Evolutionary conservation across 2,888 invertebrate genomes (phyloP), one percentile per base, ranked within the genome.

Genomic region (Mycogona germanica): DNA sequence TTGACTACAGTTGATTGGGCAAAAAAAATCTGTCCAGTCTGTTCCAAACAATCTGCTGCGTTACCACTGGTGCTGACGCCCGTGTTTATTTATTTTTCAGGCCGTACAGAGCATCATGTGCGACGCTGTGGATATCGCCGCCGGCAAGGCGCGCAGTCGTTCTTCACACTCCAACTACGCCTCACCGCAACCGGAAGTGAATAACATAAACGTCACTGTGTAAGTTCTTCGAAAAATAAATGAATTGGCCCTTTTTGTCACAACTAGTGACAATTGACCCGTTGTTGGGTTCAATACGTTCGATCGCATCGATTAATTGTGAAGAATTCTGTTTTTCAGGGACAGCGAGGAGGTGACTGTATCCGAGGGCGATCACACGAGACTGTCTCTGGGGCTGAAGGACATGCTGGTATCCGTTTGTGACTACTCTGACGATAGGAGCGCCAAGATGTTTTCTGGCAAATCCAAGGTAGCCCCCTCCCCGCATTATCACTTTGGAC

Each of bases 351-450:
- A 68, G 57, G 79, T 80, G 55, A 78, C 83, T 66, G 76, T 91
- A 61, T 77, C 79, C 0, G 70, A 75, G 14, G 78, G 77, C 28
- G 88, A 91, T 64, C 76, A 85, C 62, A 68, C 70, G 51, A 76
- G 78, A 56, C 80, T 89, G 6, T 78, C 77, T 57, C 74, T 75
- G 12, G 84, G 83, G 68, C 71, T 95, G 47, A 77, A 78, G 58
- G 85, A 87, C 64, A 76, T 91, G 67, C 73, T 92, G 46, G 76
- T 77, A 38, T 80, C 83, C n/a, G 78, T 92, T 41, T 89, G 88
- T 68, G 87, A 92, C 71, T 87, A 86, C 67, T 88, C 91, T 62
- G 89, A 93, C 69, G 93, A 96, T 67, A 76, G 92, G 60, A 82
- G 91, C 71, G 89, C 89, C 55, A 87, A 88, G 69, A 76, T 95